Evolutionary conservation across 1,140 invertebrate species (phyloP), one percentile per base, ranked within the genome.

Genomic region (Saxidomus purpurata): DNA sequence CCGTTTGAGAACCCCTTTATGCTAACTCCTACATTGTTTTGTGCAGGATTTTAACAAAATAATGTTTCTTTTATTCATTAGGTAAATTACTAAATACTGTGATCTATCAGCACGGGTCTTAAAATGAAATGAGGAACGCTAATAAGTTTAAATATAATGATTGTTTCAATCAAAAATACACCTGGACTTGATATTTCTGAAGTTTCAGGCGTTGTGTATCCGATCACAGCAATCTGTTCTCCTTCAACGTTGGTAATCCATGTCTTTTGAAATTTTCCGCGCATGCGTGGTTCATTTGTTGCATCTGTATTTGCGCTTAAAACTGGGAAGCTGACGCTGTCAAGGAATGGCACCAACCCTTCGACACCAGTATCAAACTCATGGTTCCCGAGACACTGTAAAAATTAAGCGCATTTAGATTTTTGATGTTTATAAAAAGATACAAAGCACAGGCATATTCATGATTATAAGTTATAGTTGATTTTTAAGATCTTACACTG

Each of bases 341-440:
- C 95, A 13, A 99, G 95, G 94, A 98, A 99, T 1, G 98, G 97
- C n/a, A 97, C 96, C 3, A 99, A 94, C 15, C 97, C 98, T 0
- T 95, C 94, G 0, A 98, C 96, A 0, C 98, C 98, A 82, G 98
- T 97, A 94, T 99, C 98, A 93, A 99, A 99, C 95, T 99, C 98
- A 93, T 99, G 98, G 94, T 99, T 99, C 34, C 98, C 98, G 80
- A 99, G 96, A n/a, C 97, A 97, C 98, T 99, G 84, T 1, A 89
- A 82, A 31, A 49, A n/a, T 31, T n/a, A n/a, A n/a, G n/a, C 3
- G 31, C 19, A 71, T 4, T n/a, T n/a, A n/a, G n/a, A n/a, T n/a
- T n/a, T n/a, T n/a, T n/a, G n/a, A n/a, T n/a, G n/a, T n/a, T n/a
- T n/a, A n/a, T n/a, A n/a, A n/a, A n/a, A n/a, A n/a, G n/a, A n/a